Evolutionary conservation across 53 echinoderm and acorn worm genomes (phyloP).

Genomic region (Actinopyga echinites): DNA sequence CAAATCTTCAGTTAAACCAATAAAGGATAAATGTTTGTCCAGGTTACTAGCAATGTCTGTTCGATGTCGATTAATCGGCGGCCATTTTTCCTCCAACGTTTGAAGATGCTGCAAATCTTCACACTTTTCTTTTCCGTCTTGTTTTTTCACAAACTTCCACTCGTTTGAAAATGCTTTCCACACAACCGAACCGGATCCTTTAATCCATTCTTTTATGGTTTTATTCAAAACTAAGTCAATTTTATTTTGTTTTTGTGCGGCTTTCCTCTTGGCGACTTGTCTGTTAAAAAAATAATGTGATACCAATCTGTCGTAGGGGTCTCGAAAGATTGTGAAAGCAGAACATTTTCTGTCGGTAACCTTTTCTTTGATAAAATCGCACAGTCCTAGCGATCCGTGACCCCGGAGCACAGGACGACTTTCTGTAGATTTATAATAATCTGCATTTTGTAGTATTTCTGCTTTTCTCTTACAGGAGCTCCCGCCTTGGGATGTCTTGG

Average conservation of each 20-base stretch:
- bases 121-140: neutral
- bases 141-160: neutral
- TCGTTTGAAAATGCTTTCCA: neutral
- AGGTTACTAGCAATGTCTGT: neutral
- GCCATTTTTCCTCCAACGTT: neutral
- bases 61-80: neutral
- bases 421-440: neutral
- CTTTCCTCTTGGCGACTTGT: neutral
- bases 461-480: neutral
- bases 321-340: neutral
- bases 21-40: neutral
- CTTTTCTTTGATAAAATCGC: neutral
- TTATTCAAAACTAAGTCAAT: too few species aligned
- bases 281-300: slow-evolving; percentile 7
- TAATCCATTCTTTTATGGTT: neutral
- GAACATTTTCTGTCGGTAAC: slow-evolving; percentile 8
- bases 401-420: neutral
- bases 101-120: neutral
- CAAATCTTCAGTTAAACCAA: neutral
- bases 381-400: neutral
- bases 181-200: neutral
- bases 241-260: neutral
- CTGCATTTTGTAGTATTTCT: neutral
- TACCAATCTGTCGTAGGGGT: neutral
- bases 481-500: neutral